These are phyloP conservation scores for Calosoma granatense DNA, from an alignment of 1,140 invertebrate genomes.

Conservation along the genomic window DNA sequence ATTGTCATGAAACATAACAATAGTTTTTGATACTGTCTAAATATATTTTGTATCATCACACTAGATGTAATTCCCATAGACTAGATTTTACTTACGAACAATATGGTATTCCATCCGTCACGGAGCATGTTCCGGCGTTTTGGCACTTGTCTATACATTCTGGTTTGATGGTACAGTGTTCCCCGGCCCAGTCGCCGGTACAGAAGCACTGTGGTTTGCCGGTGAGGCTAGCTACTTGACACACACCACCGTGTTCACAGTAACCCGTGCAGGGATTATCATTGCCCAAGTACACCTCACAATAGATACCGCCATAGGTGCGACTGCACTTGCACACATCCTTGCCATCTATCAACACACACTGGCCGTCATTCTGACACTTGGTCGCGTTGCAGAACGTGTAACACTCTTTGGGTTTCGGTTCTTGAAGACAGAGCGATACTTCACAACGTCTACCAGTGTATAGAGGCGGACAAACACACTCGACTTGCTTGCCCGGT, in stretches of 20 bases:
- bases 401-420: slow-evolving; percentile 10
- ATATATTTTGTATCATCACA: no score
- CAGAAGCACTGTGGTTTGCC: slow-evolving; percentile 43
- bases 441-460: slow-evolving; percentile 37
- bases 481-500: slow-evolving; percentile 31
- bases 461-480: slow-evolving; percentile 35
- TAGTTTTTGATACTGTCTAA: no score
- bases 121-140: slow-evolving; percentile 45
- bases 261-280: slow-evolving; percentile 48
- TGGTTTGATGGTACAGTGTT: slow-evolving; percentile 39
- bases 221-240: slow-evolving; percentile 32
- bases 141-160: slow-evolving; percentile 45
- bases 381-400: not conserved
- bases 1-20: no score
- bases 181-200: slow-evolving; percentile 45
- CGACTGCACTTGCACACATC: slow-evolving; percentile 35
- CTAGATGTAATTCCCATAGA: no score
- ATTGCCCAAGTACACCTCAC: slow-evolving; percentile 37
- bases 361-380: slow-evolving; percentile 23
- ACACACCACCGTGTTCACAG: slow-evolving; percentile 48
- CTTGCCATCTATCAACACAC: slow-evolving; percentile 20
- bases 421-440: slow-evolving; percentile 18
- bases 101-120: slow-evolving; percentile 34
- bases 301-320: slow-evolving; percentile 23
- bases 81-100: slow-evolving; percentile 37